These are phyloP conservation scores for Hydra vulgaris DNA, from an alignment of 30 jellyfish, hydroid and myxozoan genomes.

Conservation along the genomic window DNA sequence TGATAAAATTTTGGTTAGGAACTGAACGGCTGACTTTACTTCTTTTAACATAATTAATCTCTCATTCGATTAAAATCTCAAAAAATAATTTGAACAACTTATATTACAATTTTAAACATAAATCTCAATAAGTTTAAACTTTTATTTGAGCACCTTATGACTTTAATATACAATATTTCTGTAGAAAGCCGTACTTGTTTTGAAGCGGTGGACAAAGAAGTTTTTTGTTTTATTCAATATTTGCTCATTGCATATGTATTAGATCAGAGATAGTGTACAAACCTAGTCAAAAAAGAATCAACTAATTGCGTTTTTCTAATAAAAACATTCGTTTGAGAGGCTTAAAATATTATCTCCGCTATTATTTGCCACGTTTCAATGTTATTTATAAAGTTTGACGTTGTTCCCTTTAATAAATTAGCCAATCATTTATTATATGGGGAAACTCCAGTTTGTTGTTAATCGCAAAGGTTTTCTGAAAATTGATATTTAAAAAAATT, in stretches of 20 bases:
- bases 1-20: conserved; percentile 57
- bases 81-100: background rate
- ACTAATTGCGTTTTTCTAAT: background rate
- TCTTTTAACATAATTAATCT: conserved; percentile 41
- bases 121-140: background rate
- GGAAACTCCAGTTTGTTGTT: background rate
- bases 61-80: background rate
- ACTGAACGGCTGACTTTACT: conserved; percentile 75
- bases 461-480: background rate
- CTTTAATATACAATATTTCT: background rate
- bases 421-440: background rate
- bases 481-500: background rate
- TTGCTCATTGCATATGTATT: background rate
- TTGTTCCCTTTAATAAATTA: background rate
- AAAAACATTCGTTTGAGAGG: background rate
- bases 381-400: background rate
- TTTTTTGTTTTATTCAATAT: background rate
- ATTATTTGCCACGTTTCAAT: background rate
- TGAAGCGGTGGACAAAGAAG: background rate
- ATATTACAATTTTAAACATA: background rate
- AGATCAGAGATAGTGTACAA: background rate
- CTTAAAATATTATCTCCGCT: background rate
- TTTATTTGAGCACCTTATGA: background rate
- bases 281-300: background rate
- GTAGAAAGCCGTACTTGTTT: background rate